phyloP scores from a whole-genome alignment of 2,888 invertebrate genomes.

The Neria commutata region DNA sequence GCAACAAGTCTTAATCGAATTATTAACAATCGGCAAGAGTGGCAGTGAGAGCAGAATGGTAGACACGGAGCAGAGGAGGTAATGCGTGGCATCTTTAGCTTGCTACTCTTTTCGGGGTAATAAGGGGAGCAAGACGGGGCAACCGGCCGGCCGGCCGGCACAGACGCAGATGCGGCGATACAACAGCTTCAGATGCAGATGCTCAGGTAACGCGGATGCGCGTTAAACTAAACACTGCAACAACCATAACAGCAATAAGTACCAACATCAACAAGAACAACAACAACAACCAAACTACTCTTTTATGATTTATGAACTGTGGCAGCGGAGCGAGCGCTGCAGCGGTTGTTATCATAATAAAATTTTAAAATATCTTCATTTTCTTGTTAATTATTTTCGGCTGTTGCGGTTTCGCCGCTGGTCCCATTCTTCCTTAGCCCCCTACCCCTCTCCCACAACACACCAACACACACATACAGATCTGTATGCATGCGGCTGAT shows the following conservation, averaged over 20 bases:
- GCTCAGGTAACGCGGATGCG: neutral
- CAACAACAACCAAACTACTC: conserved; percentile 35
- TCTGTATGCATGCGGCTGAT: too few relatives aligned
- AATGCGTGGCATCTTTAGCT: neutral
- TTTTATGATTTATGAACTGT: conserved; percentile 35
- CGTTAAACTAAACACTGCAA: neutral
- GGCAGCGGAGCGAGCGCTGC: conserved; percentile 22
- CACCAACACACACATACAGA: too few relatives aligned
- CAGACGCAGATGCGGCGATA: neutral
- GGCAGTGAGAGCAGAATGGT: conserved; percentile 4
- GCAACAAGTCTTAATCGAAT: conserved; percentile 37
- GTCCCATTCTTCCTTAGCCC: too few relatives aligned
- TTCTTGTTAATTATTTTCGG: conserved; percentile 28
- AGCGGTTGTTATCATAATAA: conserved; percentile 33
- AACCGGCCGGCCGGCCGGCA: too few relatives aligned
- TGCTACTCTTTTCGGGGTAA: too few relatives aligned
- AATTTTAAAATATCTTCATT: conserved; percentile 35
- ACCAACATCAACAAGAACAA: conserved; percentile 21
- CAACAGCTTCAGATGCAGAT: too few relatives aligned
- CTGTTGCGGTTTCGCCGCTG: conserved; percentile 19
- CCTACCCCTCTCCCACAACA: too few relatives aligned
- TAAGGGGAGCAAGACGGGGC: too few relatives aligned
- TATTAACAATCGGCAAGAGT: conserved; percentile 32
- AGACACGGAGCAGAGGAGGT: neutral
- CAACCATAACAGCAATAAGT: conserved; percentile 21